Conservation (phyloP, 2,113 vertebrate species). For the Paraplagusia blochii region DNA sequence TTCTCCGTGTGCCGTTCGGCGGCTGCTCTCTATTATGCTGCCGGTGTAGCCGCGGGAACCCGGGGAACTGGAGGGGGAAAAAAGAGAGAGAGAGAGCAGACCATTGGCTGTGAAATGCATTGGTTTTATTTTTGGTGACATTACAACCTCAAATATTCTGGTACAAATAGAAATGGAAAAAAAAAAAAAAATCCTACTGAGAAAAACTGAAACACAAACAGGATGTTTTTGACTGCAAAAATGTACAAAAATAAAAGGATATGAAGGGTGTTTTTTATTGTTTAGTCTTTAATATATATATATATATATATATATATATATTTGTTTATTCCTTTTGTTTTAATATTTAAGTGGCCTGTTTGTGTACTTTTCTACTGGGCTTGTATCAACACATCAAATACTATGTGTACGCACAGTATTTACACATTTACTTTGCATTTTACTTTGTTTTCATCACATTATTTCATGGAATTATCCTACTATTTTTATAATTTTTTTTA, state of each 20-base stretch:
- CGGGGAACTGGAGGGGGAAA: neutral
- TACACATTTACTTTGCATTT: too few relatives aligned
- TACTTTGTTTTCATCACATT: too few relatives aligned
- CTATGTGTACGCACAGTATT: too few relatives aligned
- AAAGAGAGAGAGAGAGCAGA: neutral
- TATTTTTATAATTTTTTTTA: too few relatives aligned
- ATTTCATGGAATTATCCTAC: too few relatives aligned
- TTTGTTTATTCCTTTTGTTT: neutral
- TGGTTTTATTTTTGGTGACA: neutral
- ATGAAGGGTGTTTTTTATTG: neutral
- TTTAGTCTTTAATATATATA: too few relatives aligned
- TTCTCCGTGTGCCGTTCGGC: slow-evolving; percentile 16
- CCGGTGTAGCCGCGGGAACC: slow-evolving; percentile 1
- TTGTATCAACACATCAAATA: too few relatives aligned
- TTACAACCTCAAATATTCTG: neutral
- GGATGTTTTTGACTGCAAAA: too few relatives aligned
- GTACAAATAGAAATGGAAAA: neutral
- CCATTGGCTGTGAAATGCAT: slow-evolving; percentile 19
- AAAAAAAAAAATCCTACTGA: neutral
- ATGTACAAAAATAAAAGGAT: neutral
- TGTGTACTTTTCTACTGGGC: too few relatives aligned
- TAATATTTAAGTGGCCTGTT: too few relatives aligned
- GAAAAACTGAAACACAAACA: neutral
- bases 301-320: too few relatives aligned
- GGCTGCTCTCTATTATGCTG: slow-evolving; percentile 6